Evolutionary conservation across 2,113 vertebrate species (phyloP).

Genomic region (Nansenia antarctica): DNA sequence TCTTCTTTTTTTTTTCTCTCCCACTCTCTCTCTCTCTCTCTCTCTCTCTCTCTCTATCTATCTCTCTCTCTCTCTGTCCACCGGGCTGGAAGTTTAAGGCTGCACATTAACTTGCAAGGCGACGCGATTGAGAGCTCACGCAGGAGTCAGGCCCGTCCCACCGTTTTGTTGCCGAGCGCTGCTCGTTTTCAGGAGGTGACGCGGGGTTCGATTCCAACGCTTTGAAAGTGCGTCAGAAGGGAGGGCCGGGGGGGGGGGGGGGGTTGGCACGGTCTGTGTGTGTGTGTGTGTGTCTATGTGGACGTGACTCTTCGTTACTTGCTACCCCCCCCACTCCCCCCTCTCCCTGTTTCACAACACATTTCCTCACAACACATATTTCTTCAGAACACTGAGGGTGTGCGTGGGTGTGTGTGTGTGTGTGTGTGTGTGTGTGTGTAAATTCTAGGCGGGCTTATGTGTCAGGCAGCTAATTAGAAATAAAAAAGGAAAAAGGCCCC

Average conservation of each 20-base stretch:
- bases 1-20: slow-evolving; percentile 36
- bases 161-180: no score
- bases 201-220: background rate
- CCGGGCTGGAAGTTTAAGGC: slow-evolving; percentile 50
- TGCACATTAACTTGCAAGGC: slow-evolving; percentile 53
- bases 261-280: background rate
- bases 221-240: background rate
- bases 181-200: background rate
- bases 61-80: no score
- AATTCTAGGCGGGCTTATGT: slow-evolving; percentile 17
- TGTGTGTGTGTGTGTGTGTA: background rate
- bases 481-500: background rate
- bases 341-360: background rate
- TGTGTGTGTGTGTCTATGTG: no score
- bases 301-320: background rate
- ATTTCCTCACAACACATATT: no score
- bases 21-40: no score
- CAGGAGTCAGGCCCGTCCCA: slow-evolving; percentile 38
- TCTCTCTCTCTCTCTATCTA: no score
- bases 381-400: background rate
- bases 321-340: no score
- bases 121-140: slow-evolving; percentile 45
- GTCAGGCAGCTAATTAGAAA: slow-evolving; percentile 45
- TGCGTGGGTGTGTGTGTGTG: no score
- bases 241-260: no score